A percentile compares a stretch with the other conserved stretches of the same genome.
Conservation (phyloP, 2,888 invertebrate species). For the Nomada ruficornis region DNA sequence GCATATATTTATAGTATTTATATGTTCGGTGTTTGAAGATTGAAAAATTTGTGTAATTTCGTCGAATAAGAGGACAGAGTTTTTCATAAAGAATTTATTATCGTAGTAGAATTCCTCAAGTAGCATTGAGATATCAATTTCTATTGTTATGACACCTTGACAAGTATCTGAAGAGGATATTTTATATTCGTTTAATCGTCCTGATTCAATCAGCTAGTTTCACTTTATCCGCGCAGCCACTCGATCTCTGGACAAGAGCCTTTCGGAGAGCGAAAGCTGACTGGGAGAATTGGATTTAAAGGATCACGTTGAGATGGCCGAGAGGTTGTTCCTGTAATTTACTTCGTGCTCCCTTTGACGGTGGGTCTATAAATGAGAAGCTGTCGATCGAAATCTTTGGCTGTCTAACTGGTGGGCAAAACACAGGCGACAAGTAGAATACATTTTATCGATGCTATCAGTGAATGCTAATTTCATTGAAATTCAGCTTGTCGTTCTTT, state of each 20-base stretch:
- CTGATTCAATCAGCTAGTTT: background rate
- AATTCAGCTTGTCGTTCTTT: slow-evolving; percentile 44
- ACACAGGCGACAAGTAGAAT: slow-evolving; percentile 50
- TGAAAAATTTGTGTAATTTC: too few species aligned
- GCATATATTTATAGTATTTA: too few species aligned
- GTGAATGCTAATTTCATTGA: slow-evolving; percentile 60
- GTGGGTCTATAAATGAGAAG: slow-evolving; percentile 38
- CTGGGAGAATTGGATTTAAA: slow-evolving; percentile 19
- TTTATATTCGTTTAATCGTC: slow-evolving; percentile 3
- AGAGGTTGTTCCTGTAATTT: slow-evolving; percentile 38
- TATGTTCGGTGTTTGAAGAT: too few species aligned
- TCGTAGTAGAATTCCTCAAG: background rate
- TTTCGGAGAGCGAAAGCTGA: background rate
- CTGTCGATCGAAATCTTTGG: slow-evolving; percentile 46
- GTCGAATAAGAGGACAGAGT: too few species aligned
- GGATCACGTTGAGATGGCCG: slow-evolving; percentile 15
- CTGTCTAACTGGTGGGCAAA: slow-evolving; percentile 35
- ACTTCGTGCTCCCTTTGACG: slow-evolving; percentile 15
- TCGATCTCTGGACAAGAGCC: background rate
- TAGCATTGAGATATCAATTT: background rate
- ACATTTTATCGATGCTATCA: slow-evolving; percentile 56
- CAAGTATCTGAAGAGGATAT: background rate
- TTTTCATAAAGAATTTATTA: too few species aligned
- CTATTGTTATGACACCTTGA: background rate
- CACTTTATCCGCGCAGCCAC: background rate